Percentiles rank a stretch among this genome's conserved stretches.
Evolutionary conservation across 1,140 invertebrate species (phyloP).

Genomic region (Heliconius hermathena): DNA sequence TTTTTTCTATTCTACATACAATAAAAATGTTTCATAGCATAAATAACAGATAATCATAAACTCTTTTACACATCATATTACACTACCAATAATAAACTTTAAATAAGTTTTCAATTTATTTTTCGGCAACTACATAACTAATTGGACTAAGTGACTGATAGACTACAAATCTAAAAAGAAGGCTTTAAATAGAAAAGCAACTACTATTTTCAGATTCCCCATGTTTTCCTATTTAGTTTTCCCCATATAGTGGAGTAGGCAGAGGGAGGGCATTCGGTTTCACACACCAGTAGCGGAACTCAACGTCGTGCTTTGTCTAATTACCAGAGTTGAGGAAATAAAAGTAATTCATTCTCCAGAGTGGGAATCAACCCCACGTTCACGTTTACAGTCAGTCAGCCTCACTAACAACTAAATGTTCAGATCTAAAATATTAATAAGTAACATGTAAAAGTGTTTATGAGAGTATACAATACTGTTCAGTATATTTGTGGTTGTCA

Average conservation of each 20-base stretch:
- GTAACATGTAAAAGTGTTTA: constrained; percentile 30
- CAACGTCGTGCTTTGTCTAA: too few species aligned
- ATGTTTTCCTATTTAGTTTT: too few species aligned
- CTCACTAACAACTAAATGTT: not conserved
- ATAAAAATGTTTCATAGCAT: constrained; percentile 2
- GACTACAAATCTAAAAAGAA: not conserved
- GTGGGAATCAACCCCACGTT: too few species aligned
- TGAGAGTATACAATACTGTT: constrained; percentile 40
- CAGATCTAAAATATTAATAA: not conserved
- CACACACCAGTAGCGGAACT: too few species aligned
- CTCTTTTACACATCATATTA: constrained; percentile 24
- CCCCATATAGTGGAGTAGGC: too few species aligned
- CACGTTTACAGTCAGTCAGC: not conserved
- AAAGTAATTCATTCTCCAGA: too few species aligned
- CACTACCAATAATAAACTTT: not conserved
- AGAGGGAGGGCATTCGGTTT: too few species aligned
- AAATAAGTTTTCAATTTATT: not conserved
- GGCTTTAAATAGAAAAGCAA: not conserved
- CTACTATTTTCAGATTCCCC: not conserved
- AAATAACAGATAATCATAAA: constrained; percentile 19
- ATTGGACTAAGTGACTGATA: not conserved
- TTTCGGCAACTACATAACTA: not conserved
- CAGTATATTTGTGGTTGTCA: constrained; percentile 33
- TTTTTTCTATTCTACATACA: constrained; percentile 6
- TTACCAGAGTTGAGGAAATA: too few species aligned